Evolutionary conservation across 2,888 invertebrate species (phyloP).

Genomic region (Nomada ruficornis): DNA sequence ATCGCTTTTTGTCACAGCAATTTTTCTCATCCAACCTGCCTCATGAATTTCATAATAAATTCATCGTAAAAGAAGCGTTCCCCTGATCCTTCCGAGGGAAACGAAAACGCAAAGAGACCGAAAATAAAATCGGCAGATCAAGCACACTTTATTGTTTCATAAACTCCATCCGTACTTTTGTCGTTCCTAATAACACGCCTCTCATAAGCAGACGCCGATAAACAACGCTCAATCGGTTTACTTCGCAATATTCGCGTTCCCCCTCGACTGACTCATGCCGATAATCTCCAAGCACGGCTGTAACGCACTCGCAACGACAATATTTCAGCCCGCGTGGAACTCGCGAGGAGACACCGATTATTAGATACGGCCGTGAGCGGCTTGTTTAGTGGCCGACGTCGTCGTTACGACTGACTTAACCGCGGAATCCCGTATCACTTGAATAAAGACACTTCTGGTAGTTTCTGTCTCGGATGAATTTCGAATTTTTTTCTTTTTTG

Average conservation of each 20-base stretch:
- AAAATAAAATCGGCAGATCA: background rate
- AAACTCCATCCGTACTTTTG: background rate
- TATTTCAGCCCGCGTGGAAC: constrained; percentile 35
- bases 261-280: constrained; percentile 25
- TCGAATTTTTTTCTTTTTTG: background rate
- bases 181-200: constrained; percentile 4
- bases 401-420: constrained; percentile 24
- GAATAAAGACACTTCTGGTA: constrained; percentile 13
- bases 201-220: constrained; percentile 41
- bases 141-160: constrained; percentile 35
- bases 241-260: constrained; percentile 28
- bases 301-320: constrained; percentile 44
- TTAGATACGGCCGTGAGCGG: constrained; percentile 50
- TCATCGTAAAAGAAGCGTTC: too few species aligned
- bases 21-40: too few species aligned
- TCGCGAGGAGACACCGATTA: constrained; percentile 43
- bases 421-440: background rate
- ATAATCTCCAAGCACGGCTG: constrained; percentile 33
- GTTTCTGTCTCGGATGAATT: background rate
- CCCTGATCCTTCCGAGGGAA: too few species aligned
- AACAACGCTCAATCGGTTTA: constrained; percentile 54
- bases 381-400: background rate
- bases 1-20: too few species aligned
- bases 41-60: too few species aligned
- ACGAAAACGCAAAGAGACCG: background rate